Evolutionary conservation across 2,888 invertebrate species (phyloP), one percentile per base, ranked within the genome.

Genomic region (Aradus depressus): DNA sequence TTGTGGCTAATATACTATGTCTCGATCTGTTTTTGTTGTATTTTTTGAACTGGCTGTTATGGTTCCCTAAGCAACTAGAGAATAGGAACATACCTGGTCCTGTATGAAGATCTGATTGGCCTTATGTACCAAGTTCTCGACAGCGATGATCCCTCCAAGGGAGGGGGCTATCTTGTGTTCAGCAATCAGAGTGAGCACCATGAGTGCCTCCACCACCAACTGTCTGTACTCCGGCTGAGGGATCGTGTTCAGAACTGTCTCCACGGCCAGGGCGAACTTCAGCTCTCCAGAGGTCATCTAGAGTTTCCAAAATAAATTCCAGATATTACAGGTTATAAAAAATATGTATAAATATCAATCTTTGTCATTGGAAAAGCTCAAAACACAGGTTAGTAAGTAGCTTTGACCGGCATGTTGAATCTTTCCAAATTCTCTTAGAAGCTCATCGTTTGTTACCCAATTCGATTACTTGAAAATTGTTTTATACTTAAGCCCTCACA

Each of bases 151-250:
- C 19, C 81, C 87, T 2, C 89, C 89, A 19, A 91, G 68, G 49
- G 80, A 75, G 3, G 77, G 71, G 0, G 83, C 81, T 22, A 87
- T 79, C 64, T 89, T 87, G 62, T 91, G 83, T 65, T 92, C 92
- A 2, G 86, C 80, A 1, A 93, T 86, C 31, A 96, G 68, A 0
- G 93, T 92, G 31, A 97, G 72, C 14, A 98, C 92, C 90, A 96
- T 96, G 44, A 98, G 71, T 0, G 93, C 95, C 71, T 98, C 97
- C 0, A 98, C 96, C 49, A 97, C 84, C 57, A 97, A 70, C 67
- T 97, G 96, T 19, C 98, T 76, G 70, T 97, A 98, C 68, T 98
- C 98, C 1, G 98, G 97, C 67, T 97, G 95, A 0, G 96, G 93
- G 62, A 99, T 95, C 44, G 88, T 84, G 67, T 97, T 98, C 44